Evolutionary conservation across 2,888 invertebrate species (phyloP).

Genomic region (Sphinx pinastri): DNA sequence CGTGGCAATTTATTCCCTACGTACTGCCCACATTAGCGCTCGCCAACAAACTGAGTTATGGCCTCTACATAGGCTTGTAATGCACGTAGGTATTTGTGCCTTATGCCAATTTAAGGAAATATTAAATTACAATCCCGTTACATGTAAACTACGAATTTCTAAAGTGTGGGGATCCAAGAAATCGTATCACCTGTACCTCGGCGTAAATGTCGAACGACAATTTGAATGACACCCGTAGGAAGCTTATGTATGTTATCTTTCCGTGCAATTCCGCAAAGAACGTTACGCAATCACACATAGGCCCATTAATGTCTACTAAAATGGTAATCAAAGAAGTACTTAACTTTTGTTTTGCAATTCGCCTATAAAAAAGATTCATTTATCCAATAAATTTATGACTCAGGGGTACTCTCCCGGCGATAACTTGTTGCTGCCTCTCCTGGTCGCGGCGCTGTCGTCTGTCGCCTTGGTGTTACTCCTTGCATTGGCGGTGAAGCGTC

Average conservation of each 20-base stretch:
- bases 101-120: constrained; percentile 1
- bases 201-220: constrained; percentile 6
- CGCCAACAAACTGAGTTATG: constrained; percentile 9
- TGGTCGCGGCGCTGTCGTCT: constrained; percentile 79
- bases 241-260: constrained; percentile 12
- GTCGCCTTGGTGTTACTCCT: constrained; percentile 76
- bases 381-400: constrained; percentile 32
- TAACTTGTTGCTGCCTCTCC: constrained; percentile 83
- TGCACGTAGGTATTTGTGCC: neutral
- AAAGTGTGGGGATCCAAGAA: neutral
- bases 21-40: constrained; percentile 12
- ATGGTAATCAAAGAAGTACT: neutral
- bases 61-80: neutral
- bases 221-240: constrained; percentile 1
- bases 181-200: neutral
- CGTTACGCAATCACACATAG: neutral
- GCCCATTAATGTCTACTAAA: neutral
- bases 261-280: neutral
- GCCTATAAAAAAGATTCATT: neutral
- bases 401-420: constrained; percentile 85
- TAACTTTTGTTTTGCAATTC: neutral
- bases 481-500: constrained; percentile 79
- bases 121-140: constrained; percentile 6
- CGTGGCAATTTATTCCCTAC: constrained; percentile 20
- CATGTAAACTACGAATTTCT: constrained; percentile 2